These are phyloP conservation scores for Martes martes DNA, from an alignment of 2,113 vertebrate species.

Conservation along the genomic window DNA sequence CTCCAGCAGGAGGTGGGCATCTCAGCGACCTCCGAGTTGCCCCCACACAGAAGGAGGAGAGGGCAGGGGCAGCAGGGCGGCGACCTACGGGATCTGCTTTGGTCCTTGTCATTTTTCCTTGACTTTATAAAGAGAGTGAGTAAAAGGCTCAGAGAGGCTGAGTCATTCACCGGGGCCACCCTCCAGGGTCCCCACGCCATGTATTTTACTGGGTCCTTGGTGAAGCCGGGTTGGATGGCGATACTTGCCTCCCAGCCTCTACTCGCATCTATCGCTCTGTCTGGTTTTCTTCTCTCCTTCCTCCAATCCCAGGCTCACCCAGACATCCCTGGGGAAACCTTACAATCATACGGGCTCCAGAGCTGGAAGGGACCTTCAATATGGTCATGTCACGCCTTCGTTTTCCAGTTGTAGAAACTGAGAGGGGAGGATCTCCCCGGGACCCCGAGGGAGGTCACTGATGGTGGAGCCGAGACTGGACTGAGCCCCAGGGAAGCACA, in stretches of 20 bases:
- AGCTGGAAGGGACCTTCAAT: not conserved
- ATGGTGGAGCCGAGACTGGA: not conserved
- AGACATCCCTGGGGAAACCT: not conserved
- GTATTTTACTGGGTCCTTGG: not conserved
- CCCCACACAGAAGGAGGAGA: too few relatives aligned
- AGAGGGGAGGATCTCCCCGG: not conserved
- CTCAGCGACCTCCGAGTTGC: not conserved
- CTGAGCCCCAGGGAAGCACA: not conserved
- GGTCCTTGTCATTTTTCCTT: not conserved
- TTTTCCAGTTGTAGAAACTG: not conserved
- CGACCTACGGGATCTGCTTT: not conserved
- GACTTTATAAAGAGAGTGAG: not conserved
- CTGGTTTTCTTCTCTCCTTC: not conserved
- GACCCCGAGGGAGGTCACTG: not conserved
- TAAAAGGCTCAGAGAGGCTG: not conserved
- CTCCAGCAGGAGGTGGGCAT: not conserved
- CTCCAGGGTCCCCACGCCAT: not conserved
- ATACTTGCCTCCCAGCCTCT: not conserved
- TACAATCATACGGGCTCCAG: not conserved
- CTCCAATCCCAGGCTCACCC: not conserved
- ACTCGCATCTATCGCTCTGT: not conserved
- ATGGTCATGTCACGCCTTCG: not conserved
- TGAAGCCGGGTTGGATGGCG: not conserved
- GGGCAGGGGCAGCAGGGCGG: not conserved
- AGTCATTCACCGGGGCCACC: not conserved